Evolutionary conservation across 1,140 invertebrate genomes (phyloP).

Genomic region (Idris sp.): DNA sequence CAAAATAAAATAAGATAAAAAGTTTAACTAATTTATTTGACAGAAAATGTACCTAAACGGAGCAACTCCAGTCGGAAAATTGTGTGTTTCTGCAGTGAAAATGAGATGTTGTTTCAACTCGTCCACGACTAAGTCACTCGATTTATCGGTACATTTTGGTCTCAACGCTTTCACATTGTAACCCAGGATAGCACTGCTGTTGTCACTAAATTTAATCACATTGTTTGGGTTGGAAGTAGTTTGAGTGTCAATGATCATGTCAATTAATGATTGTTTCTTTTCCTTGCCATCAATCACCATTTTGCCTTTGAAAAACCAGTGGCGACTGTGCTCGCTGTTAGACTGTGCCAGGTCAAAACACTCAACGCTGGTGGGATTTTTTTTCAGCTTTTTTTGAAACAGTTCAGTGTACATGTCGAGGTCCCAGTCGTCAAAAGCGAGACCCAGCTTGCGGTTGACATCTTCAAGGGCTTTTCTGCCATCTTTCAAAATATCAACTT

Average conservation of each 20-base stretch:
- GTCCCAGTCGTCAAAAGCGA: conserved; percentile 94
- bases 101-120: conserved; percentile 91
- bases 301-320: conserved; percentile 96
- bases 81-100: conserved; percentile 99
- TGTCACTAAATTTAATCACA: conserved; percentile 98
- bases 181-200: conserved; percentile 96
- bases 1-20: conserved; percentile 1
- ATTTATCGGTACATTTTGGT: conserved; percentile 80
- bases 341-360: conserved; percentile 99
- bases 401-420: conserved; percentile 90
- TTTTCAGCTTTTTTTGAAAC: conserved; percentile 87
- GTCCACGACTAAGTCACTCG: conserved; percentile 81
- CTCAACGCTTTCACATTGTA: conserved; percentile 84
- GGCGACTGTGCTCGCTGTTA: conserved; percentile 95
- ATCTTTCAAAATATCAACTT: conserved; percentile 88
- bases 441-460: conserved; percentile 90
- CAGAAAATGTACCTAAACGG: conserved; percentile 83
- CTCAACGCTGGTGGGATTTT: conserved; percentile 98
- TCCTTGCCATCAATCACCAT: conserved; percentile 91
- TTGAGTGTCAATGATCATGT: conserved; percentile 96
- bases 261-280: conserved; percentile 89
- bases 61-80: conserved; percentile 97
- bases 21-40: too few relatives aligned
- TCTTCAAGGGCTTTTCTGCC: conserved; percentile 89
- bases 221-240: conserved; percentile 92